Percentiles rank a stretch among this genome's conserved stretches.
Evolutionary conservation across 2,888 invertebrate genomes (phyloP).

Genomic region (Nomada ruficornis): DNA sequence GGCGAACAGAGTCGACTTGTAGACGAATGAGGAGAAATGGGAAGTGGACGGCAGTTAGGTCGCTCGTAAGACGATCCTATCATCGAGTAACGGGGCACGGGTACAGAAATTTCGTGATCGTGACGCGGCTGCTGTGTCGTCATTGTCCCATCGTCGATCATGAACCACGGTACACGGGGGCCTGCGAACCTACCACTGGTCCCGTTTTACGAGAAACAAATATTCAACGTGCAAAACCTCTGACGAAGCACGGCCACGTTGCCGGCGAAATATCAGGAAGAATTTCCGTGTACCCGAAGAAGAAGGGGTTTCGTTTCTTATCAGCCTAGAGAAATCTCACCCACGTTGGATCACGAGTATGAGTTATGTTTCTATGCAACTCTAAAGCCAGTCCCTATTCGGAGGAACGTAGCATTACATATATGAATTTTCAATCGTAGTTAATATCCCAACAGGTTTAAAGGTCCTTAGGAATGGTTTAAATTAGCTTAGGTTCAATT

Average conservation of each 20-base stretch:
- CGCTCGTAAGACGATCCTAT: slow-evolving; percentile 79
- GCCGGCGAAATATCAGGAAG: slow-evolving; percentile 58
- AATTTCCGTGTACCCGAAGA: slow-evolving; percentile 15
- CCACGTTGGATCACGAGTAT: slow-evolving; percentile 13
- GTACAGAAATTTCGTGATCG: slow-evolving; percentile 81
- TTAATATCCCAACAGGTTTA: too few species aligned
- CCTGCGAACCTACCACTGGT: slow-evolving; percentile 45
- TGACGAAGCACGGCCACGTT: slow-evolving; percentile 58
- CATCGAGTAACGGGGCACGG: slow-evolving; percentile 81
- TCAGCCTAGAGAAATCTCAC: slow-evolving; percentile 17
- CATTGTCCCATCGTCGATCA: slow-evolving; percentile 74
- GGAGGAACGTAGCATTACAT: neutral
- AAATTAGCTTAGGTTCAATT: too few species aligned
- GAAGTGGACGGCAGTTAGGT: slow-evolving; percentile 57
- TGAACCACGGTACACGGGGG: slow-evolving; percentile 71
- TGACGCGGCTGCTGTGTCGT: slow-evolving; percentile 75
- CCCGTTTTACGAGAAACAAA: slow-evolving; percentile 52
- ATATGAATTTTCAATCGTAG: too few species aligned
- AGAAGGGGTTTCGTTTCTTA: slow-evolving; percentile 15
- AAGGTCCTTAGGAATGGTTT: too few species aligned
- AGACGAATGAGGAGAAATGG: slow-evolving; percentile 53
- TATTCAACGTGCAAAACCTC: slow-evolving; percentile 51
- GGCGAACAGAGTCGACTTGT: slow-evolving; percentile 30
- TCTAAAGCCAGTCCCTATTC: slow-evolving; percentile 10
- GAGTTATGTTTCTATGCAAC: slow-evolving; percentile 28